Conservation (phyloP, 2,888 invertebrate species). For the Scaptodrosophila latifasciaeformis region DNA sequence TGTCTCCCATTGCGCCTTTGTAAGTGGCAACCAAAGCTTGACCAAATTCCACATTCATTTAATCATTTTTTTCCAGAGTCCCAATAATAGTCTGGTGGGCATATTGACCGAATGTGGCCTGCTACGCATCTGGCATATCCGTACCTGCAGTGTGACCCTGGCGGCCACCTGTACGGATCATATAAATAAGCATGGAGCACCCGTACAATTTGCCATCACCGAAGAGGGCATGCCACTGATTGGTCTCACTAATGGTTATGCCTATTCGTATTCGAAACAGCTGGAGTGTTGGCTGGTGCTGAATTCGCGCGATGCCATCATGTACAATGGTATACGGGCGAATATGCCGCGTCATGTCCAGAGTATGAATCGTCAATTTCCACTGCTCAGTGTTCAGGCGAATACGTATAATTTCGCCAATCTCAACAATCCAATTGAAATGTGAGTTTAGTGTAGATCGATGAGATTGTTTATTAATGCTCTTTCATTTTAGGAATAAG, state of each 20-base stretch:
- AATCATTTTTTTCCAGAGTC: conserved; percentile 52
- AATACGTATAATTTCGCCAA: conserved; percentile 64
- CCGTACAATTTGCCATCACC: conserved; percentile 78
- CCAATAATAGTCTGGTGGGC: conserved; percentile 71
- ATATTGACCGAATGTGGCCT: conserved; percentile 73
- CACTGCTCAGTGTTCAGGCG: conserved; percentile 72
- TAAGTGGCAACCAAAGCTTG: conserved; percentile 41
- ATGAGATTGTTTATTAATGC: no score
- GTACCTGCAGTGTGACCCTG: conserved; percentile 50
- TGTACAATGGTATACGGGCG: conserved; percentile 75
- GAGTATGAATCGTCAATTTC: conserved; percentile 70
- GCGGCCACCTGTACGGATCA: conserved; percentile 72
- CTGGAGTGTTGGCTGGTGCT: conserved; percentile 82
- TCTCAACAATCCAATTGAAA: conserved; percentile 51
- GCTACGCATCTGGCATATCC: conserved; percentile 73
- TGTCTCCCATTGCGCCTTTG: conserved; percentile 73
- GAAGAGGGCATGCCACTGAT: conserved; percentile 88
- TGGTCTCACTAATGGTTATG: conserved; percentile 88
- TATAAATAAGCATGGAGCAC: conserved; percentile 75
- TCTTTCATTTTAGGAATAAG: conserved; percentile 51
- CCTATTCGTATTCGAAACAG: conserved; percentile 87
- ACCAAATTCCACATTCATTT: neutral
- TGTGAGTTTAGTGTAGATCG: conserved; percentile 39
- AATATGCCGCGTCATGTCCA: conserved; percentile 73
- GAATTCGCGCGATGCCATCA: conserved; percentile 77